Evolutionary conservation across 2,888 invertebrate species (phyloP), one percentile per base, ranked within the genome.

Genomic region (Nomada fabriciana): DNA sequence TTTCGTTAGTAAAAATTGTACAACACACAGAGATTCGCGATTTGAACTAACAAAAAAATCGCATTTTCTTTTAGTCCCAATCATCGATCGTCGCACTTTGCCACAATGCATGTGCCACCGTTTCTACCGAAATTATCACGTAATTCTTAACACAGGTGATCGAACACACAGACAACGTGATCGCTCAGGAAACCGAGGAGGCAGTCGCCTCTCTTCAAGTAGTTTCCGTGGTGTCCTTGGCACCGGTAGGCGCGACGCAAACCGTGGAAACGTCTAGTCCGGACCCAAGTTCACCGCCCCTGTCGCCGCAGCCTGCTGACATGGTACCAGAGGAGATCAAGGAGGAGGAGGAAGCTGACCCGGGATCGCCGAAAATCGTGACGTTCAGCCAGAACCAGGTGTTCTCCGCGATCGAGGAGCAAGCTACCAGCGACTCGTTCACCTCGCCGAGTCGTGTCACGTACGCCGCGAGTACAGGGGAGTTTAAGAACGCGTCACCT

Each of bases 171-270:
- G 93, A 92, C 86, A 93, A 93, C 83, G 90, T 93, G 59, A 90
- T 94, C 87, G 90, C 92, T 10, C 93, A 94, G 76, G 94, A 94
- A 78, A 93, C 94, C 0, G 94, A 94, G 42, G 94, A 94, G 3
- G 93, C 93, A 0, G 94, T 94, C 11, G 93, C 94, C 13, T 91
- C 94, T 5, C 90, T 95, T 71, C 95, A 95, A 85, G 93, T 95
- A 29, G 95, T 95, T 0, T 94, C 94, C 1, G 94, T 95, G 25
- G 95, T 95, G 52, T 94, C 95, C 87, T 90, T 96, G 89, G 95
- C 95, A 5, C 94, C 95, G 0, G 95, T 96, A 2, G 95, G 95
- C 2, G 96, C 96, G 85, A 96, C 96, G 50, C 96, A 96, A 90
- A 96, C 96, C 0, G 95, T 96, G 0, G 95, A 96, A 9, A 93